phyloP scores from a whole-genome alignment of 2,797 vertebrate genomes.

The Caiman crocodilus region DNA sequence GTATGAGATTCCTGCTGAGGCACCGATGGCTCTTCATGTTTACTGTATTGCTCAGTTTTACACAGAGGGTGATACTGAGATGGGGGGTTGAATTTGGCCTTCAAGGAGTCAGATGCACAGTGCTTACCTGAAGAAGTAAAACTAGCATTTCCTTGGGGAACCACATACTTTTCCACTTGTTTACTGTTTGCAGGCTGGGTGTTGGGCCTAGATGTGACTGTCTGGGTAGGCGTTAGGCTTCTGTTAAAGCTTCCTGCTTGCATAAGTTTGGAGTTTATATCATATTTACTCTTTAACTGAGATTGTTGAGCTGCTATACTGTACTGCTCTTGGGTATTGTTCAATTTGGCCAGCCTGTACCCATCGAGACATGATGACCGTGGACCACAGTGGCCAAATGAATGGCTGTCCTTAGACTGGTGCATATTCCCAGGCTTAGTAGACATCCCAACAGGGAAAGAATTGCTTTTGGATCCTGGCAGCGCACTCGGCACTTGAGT shows the following conservation, averaged over 20 bases:
- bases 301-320: slow-evolving; percentile 65
- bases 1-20: slow-evolving; percentile 75
- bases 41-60: slow-evolving; percentile 72
- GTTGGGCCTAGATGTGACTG: slow-evolving; percentile 69
- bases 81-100: slow-evolving; percentile 76
- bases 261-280: slow-evolving; percentile 80
- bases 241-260: slow-evolving; percentile 81
- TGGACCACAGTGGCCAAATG: slow-evolving; percentile 50
- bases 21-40: slow-evolving; percentile 70
- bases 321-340: slow-evolving; percentile 75
- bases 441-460: slow-evolving; percentile 65
- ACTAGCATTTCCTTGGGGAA: slow-evolving; percentile 84
- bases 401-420: slow-evolving; percentile 71
- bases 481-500: slow-evolving; percentile 85
- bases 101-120: slow-evolving; percentile 80
- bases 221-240: slow-evolving; percentile 74
- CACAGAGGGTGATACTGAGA: slow-evolving; percentile 74
- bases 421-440: slow-evolving; percentile 38
- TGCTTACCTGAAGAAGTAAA: slow-evolving; percentile 88
- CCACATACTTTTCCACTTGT: slow-evolving; percentile 81
- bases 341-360: slow-evolving; percentile 77
- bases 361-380: slow-evolving; percentile 65
- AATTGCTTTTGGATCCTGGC: slow-evolving; percentile 73
- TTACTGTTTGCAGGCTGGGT: slow-evolving; percentile 76
- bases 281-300: slow-evolving; percentile 79